Evolutionary conservation across 2,113 vertebrate species (phyloP), one percentile per base, ranked within the genome.

Genomic region (Oophaga pumilio): DNA sequence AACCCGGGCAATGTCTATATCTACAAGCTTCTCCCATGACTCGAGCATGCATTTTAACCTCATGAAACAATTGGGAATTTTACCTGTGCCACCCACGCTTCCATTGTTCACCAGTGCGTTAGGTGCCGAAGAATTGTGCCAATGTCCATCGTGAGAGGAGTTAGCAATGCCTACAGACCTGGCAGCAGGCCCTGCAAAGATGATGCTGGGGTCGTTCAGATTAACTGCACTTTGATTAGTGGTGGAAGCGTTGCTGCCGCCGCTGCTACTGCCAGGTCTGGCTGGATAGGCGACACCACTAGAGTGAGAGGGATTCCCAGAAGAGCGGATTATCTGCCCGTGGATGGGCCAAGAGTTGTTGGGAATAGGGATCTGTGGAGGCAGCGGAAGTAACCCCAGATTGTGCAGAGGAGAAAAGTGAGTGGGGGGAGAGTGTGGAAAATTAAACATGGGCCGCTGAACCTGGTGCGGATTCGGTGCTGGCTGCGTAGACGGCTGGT

Each of bases 151-250:
- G 87, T 95, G 96, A 88, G 94, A 94, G 71, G 95, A 94, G 89
- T 96, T 95, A 68, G 93, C 94, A 68, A 96, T 90, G 89, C 95
- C 94, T 92, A 96, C 93, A 69, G 95, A 94, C 90, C 97, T 96
- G 91, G 95, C 96, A 85, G 97, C 96, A 88, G 97, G 98, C 93
- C 99, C 98, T 91, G 97, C 98, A 87, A 98, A 99, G 93, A 99
- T 99, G 94, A 99, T 99, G 94, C 98, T 99, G 91, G 98, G 98
- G 94, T 99, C 98, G 43, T 98, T 99, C 90, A 99, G 94, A 94
- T 95, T 97, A 93, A 98, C 94, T 90, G 93, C 94, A 93, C 91
- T 93, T 88, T 94, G 92, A 92, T 90, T 95, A 88, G 93, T 93
- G 78, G 93, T 91, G n/a, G 93, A 69, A 78, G 69, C 9, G 87